Evolutionary conservation across 2,797 vertebrate species (phyloP).

Genomic region (Melanotaenia nigrans): DNA sequence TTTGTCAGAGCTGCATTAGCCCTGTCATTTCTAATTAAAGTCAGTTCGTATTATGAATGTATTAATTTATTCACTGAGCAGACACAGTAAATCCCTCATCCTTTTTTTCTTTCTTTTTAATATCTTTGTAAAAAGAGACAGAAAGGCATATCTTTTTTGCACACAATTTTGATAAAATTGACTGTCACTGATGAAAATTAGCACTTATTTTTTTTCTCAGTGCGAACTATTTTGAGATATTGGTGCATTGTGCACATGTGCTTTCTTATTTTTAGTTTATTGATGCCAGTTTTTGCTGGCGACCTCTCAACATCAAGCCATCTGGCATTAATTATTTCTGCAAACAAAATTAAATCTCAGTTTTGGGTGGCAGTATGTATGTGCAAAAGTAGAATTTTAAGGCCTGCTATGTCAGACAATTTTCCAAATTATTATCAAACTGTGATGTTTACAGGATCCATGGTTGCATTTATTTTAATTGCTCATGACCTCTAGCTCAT

Average conservation of each 20-base stretch:
- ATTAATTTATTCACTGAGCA: not conserved
- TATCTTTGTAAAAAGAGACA: not conserved
- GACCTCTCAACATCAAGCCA: conserved; percentile 23
- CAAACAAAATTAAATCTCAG: conserved; percentile 31
- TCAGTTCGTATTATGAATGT: not conserved
- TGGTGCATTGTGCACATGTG: conserved; percentile 19
- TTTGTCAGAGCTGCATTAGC: not conserved
- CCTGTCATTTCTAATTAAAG: not conserved
- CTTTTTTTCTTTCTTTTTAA: not conserved
- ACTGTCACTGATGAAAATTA: conserved; percentile 11
- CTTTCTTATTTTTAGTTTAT: conserved; percentile 5
- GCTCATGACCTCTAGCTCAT: conserved; percentile 29
- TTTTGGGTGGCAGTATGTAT: conserved; percentile 23
- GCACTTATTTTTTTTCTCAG: conserved; percentile 3
- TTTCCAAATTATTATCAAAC: conserved; percentile 14
- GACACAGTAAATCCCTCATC: not conserved
- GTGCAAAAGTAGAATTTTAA: conserved; percentile 41
- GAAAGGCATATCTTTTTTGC: not conserved
- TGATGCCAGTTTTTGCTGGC: conserved; percentile 19
- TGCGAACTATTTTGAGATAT: conserved; percentile 20
- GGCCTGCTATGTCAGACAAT: conserved; percentile 19
- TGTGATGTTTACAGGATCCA: conserved; percentile 34
- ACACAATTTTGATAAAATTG: not conserved
- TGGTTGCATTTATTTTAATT: conserved; percentile 13
- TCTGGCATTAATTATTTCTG: conserved; percentile 35